These are phyloP conservation scores for Cryptoblepharus egeriae DNA, from an alignment of 2,797 vertebrate species.

Conservation along the genomic window DNA sequence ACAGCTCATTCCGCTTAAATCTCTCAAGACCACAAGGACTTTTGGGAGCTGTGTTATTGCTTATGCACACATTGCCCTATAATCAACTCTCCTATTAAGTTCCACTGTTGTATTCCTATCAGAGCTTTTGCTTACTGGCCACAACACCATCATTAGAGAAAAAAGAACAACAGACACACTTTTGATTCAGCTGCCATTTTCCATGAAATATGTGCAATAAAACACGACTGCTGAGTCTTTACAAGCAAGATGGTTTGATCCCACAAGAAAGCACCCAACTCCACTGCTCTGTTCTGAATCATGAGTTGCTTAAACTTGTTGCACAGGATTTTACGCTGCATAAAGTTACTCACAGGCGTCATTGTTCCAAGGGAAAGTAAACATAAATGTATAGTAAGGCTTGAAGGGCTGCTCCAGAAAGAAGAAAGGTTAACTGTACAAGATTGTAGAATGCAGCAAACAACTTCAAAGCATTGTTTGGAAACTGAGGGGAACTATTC, in stretches of 20 bases:
- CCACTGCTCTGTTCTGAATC: neutral
- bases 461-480: neutral
- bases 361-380: neutral
- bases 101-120: neutral
- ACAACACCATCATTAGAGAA: neutral
- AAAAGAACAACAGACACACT: neutral
- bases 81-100: neutral
- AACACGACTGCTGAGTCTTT: neutral
- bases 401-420: neutral
- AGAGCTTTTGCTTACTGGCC: neutral
- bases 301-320: neutral
- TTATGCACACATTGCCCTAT: neutral
- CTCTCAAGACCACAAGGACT: rapidly evolving
- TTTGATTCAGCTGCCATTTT: neutral
- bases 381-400: neutral
- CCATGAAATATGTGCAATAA: neutral
- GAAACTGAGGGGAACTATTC: neutral
- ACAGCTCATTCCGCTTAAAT: rapidly evolving
- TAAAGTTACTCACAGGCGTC: neutral
- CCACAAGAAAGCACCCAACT: neutral
- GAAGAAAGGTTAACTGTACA: neutral
- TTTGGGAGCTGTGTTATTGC: neutral
- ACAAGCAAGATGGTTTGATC: neutral
- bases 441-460: neutral
- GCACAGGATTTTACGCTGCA: neutral